Conservation (phyloP, 2,888 invertebrate genomes). For the Trachelus troglodyta region DNA sequence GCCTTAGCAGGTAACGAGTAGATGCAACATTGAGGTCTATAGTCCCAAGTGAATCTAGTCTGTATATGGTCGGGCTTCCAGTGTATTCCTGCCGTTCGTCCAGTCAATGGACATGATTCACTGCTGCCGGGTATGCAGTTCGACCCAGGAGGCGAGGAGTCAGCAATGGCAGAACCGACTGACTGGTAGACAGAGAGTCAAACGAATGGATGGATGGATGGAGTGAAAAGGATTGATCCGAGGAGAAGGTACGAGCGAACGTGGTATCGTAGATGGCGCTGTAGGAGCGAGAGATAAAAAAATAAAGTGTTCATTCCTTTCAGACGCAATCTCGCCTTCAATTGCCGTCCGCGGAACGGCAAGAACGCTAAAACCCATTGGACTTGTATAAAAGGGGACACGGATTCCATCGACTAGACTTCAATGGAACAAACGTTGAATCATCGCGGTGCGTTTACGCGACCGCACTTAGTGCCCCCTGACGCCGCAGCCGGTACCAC, state of each 20-base stretch:
- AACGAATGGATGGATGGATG: conserved; percentile 2
- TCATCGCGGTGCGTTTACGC: conserved; percentile 11
- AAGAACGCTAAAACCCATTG: background rate
- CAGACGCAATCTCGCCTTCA: conserved; percentile 42
- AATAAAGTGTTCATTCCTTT: conserved; percentile 40
- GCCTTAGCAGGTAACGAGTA: background rate
- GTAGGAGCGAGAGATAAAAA: conserved; percentile 5
- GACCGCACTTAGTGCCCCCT: background rate
- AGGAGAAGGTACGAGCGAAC: conserved; percentile 6
- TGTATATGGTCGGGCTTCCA: conserved; percentile 57
- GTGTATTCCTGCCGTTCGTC: conserved; percentile 46
- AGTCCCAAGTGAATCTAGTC: conserved; percentile 56
- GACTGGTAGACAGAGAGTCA: background rate
- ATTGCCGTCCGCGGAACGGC: conserved; percentile 35
- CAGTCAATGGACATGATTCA: conserved; percentile 61
- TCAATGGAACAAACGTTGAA: conserved; percentile 20
- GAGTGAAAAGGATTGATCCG: background rate
- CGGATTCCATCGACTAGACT: conserved; percentile 6
- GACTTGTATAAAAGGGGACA: background rate
- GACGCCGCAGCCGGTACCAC: background rate
- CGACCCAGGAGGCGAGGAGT: background rate
- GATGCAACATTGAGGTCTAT: background rate
- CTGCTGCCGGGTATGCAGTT: conserved; percentile 33
- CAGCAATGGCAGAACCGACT: background rate
- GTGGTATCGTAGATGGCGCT: background rate